Conservation (phyloP, 2,888 invertebrate species). For the Apoda limacodes region DNA sequence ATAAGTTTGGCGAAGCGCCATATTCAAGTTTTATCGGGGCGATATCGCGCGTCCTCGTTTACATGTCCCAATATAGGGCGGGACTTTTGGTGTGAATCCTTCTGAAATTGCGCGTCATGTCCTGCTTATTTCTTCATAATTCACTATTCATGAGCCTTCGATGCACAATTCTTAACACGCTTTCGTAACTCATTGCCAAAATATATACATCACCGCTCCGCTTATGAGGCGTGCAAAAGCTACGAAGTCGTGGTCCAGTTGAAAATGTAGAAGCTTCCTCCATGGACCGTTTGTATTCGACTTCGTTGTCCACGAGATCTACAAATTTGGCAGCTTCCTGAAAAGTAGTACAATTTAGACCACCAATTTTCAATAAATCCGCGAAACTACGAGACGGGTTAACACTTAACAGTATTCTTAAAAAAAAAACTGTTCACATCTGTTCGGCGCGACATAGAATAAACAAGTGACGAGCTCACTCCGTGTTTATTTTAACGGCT, state of each 20-base stretch:
- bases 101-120: no score
- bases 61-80: no score
- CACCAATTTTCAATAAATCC: conserved; percentile 12
- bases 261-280: conserved; percentile 12
- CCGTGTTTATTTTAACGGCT: background rate
- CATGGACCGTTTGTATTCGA: conserved; percentile 10
- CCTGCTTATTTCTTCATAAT: no score
- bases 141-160: no score
- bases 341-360: conserved; percentile 14
- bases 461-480: conserved; percentile 8
- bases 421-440: conserved; percentile 14
- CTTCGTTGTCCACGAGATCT: conserved; percentile 13
- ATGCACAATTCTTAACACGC: no score
- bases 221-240: no score
- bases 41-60: no score
- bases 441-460: conserved; percentile 12
- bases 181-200: no score
- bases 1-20: no score
- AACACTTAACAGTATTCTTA: conserved; percentile 6
- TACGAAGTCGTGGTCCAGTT: conserved; percentile 10
- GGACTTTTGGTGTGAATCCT: no score
- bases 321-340: conserved; percentile 15
- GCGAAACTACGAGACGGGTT: conserved; percentile 9
- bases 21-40: conserved; percentile 8
- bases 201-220: no score